Percentiles rank a stretch among this genome's conserved stretches.
phyloP scores from a whole-genome alignment of 2,888 invertebrate species.

The Synanthedon tipuliformis region DNA sequence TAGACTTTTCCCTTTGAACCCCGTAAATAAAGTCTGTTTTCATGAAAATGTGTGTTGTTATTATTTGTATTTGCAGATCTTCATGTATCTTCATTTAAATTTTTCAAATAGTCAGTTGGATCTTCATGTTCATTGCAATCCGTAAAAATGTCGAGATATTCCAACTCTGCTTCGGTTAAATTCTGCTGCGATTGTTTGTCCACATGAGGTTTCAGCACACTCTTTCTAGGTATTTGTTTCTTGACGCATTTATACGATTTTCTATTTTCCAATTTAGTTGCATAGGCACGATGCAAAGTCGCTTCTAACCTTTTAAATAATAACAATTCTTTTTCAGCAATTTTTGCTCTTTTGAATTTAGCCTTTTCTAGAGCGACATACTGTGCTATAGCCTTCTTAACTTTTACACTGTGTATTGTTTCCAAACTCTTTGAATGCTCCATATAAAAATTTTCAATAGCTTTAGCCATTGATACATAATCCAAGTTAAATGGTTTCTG shows the following conservation, averaged over 20 bases:
- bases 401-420: conserved; percentile 60
- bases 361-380: conserved; percentile 60
- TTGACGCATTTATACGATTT: neutral
- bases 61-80: neutral
- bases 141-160: conserved; percentile 51
- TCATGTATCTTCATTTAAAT: conserved; percentile 6
- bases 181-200: conserved; percentile 8
- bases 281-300: conserved; percentile 48
- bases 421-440: conserved; percentile 65
- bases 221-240: neutral
- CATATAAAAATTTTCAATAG: conserved; percentile 70
- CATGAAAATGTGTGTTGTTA: conserved; percentile 18
- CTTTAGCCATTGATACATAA: conserved; percentile 67
- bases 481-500: conserved; percentile 71
- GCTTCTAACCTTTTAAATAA: conserved; percentile 57
- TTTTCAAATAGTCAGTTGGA: conserved; percentile 34
- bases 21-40: conserved; percentile 65
- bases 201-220: neutral
- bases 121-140: conserved; percentile 47
- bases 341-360: conserved; percentile 61
- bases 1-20: conserved; percentile 49
- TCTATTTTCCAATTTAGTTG: conserved; percentile 19
- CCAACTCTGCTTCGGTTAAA: conserved; percentile 38
- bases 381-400: conserved; percentile 60
- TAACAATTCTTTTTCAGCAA: conserved; percentile 69